Percentiles rank a stretch among this genome's conserved stretches.
These are phyloP conservation scores for Parotia lawesii DNA, from an alignment of 2,113 vertebrate species.

Conservation along the genomic window DNA sequence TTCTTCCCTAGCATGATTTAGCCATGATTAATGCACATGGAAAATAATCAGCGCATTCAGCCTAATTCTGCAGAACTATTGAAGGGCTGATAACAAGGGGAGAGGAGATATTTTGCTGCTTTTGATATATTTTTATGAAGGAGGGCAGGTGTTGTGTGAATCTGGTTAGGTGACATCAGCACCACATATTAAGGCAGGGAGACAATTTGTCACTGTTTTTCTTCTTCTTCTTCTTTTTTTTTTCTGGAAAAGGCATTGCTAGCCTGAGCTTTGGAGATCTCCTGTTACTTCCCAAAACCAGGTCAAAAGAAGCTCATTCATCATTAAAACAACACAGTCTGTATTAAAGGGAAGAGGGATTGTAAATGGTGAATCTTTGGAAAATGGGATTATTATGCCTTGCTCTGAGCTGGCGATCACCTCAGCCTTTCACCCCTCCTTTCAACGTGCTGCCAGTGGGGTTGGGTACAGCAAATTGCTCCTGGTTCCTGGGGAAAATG, in stretches of 20 bases:
- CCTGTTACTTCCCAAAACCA: neutral
- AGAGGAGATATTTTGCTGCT: neutral
- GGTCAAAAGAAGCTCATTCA: neutral
- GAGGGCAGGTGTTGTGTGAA: neutral
- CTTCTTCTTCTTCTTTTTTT: neutral
- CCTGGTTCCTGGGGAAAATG: neutral
- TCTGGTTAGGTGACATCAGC: neutral
- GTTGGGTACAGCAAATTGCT: neutral
- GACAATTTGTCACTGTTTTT: neutral
- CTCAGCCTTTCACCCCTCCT: neutral
- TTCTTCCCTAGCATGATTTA: neutral
- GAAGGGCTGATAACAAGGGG: neutral
- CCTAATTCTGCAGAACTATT: constrained; percentile 16
- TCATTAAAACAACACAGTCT: neutral
- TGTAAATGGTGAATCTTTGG: neutral
- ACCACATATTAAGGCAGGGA: neutral
- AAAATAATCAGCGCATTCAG: constrained; percentile 8
- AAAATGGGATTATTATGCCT: neutral
- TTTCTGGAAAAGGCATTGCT: neutral
- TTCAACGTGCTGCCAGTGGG: rapidly evolving
- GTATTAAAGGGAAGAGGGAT: neutral
- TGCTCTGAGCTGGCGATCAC: neutral
- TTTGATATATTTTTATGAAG: neutral
- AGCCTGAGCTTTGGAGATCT: neutral
- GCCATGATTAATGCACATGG: constrained; percentile 14